Conservation (phyloP, 2,113 vertebrate species). For the Thamnaconus septentrionalis region DNA sequence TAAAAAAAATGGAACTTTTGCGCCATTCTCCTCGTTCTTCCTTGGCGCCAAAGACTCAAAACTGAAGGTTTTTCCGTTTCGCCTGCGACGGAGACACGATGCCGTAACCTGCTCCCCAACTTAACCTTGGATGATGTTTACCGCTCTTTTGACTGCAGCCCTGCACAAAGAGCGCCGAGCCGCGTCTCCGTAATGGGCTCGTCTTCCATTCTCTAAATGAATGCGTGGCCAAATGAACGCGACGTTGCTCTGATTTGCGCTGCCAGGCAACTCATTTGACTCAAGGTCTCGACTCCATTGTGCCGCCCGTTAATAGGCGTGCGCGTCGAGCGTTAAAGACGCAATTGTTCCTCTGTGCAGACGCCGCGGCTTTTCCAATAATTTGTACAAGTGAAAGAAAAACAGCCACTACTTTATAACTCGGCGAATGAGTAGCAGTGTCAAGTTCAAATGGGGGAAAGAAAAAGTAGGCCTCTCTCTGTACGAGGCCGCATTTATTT, state of each 20-base stretch:
- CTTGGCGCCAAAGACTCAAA: no score
- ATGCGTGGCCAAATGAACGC: slow-evolving; percentile 49
- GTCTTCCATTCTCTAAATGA: slow-evolving; percentile 51
- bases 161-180: slow-evolving; percentile 41
- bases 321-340: slow-evolving; percentile 34
- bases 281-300: slow-evolving; percentile 53
- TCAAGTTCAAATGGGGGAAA: slow-evolving; percentile 35
- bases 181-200: slow-evolving; percentile 49
- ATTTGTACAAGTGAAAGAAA: slow-evolving; percentile 38
- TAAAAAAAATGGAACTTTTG: no score
- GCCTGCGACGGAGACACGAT: slow-evolving; percentile 10
- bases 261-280: slow-evolving; percentile 45
- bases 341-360: slow-evolving; percentile 31
- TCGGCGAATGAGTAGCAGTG: slow-evolving; percentile 45
- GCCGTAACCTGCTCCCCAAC: slow-evolving; percentile 51
- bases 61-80: no score
- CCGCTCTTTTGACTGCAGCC: slow-evolving; percentile 46
- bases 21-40: slow-evolving; percentile 3
- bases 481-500: slow-evolving; percentile 2
- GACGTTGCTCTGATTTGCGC: slow-evolving; percentile 36
- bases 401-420: slow-evolving; percentile 32
- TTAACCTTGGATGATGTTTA: slow-evolving; percentile 59
- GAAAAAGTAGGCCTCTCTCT: background rate
- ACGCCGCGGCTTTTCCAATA: slow-evolving; percentile 22
- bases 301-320: slow-evolving; percentile 46